Conservation (phyloP, 1,140 invertebrate species). For the Aporrectodea caliginosa region DNA sequence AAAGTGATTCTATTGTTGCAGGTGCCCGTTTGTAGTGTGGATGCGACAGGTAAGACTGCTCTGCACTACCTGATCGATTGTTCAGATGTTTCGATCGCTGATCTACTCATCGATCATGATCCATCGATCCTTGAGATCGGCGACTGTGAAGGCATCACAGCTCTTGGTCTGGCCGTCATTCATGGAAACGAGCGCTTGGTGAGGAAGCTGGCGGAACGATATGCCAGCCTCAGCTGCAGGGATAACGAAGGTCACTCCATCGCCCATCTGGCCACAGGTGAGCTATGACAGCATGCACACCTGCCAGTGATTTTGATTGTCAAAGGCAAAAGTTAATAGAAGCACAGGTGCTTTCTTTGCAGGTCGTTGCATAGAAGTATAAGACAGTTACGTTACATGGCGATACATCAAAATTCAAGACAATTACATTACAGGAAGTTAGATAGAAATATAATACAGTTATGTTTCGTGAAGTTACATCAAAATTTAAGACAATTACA, state of each 20-base stretch:
- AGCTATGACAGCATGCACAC: too few species aligned
- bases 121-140: conserved; percentile 66
- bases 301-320: too few species aligned
- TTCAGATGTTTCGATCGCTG: neutral
- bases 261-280: conserved; percentile 95
- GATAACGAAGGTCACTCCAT: conserved; percentile 92
- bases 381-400: too few species aligned
- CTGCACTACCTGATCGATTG: neutral
- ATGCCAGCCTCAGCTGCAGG: conserved; percentile 77
- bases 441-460: too few species aligned
- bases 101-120: neutral
- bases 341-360: too few species aligned
- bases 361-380: too few species aligned
- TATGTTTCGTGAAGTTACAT: too few species aligned
- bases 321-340: too few species aligned
- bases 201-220: conserved; percentile 49
- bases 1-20: too few species aligned
- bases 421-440: too few species aligned
- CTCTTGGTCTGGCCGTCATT: conserved; percentile 67
- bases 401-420: too few species aligned
- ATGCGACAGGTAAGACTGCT: neutral
- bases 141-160: conserved; percentile 92
- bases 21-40: neutral
- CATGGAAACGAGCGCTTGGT: conserved; percentile 51
- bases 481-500: too few species aligned